These are phyloP conservation scores for Temnothorax longispinosus DNA, from an alignment of 1,140 invertebrate genomes.

Conservation along the genomic window DNA sequence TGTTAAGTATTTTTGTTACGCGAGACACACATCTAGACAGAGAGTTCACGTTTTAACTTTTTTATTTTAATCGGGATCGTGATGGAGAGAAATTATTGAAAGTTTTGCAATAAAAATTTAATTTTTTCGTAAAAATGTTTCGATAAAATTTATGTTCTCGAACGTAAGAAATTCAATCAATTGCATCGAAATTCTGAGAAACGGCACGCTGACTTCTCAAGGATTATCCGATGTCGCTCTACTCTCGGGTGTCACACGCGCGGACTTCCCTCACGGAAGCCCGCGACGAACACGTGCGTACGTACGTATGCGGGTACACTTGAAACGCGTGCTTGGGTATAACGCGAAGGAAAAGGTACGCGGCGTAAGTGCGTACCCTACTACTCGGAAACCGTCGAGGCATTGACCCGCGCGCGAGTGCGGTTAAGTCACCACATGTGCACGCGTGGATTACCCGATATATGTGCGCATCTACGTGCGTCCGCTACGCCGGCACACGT, in stretches of 20 bases:
- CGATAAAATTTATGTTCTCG: neutral
- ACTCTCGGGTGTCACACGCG: constrained; percentile 3
- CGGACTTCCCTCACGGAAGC: constrained; percentile 45
- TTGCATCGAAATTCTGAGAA: neutral
- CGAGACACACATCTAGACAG: no score
- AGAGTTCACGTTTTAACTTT: no score
- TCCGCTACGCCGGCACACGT: neutral
- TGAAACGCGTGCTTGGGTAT: constrained; percentile 40
- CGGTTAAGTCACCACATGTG: constrained; percentile 75
- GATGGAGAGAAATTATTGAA: neutral
- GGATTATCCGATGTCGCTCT: neutral
- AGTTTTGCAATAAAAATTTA: neutral
- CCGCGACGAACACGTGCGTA: constrained; percentile 21
- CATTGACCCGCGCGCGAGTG: constrained; percentile 79
- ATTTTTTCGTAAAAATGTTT: neutral
- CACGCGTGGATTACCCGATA: constrained; percentile 62
- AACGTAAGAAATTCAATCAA: neutral
- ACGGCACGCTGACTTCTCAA: neutral
- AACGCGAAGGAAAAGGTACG: constrained; percentile 65
- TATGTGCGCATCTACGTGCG: neutral
- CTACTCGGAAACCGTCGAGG: constrained; percentile 77
- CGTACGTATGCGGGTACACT: constrained; percentile 32
- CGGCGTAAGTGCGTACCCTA: constrained; percentile 61
- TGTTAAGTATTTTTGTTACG: no score
- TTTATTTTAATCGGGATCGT: no score